These are phyloP conservation scores for Chloroclysta siterata DNA, from an alignment of 2,888 invertebrate genomes.

Conservation along the genomic window DNA sequence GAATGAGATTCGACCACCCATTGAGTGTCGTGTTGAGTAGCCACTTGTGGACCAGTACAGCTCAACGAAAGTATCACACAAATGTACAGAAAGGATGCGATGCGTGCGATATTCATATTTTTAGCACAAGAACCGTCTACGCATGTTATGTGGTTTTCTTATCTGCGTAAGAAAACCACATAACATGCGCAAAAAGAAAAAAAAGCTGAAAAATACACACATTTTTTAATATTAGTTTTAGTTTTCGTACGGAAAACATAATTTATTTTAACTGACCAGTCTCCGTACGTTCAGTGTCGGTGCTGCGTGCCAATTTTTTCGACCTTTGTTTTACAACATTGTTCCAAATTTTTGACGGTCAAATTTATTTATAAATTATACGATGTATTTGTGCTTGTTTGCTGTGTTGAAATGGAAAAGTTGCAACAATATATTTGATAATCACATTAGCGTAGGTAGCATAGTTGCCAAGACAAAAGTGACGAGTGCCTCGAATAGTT, in stretches of 20 bases:
- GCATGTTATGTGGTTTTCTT: not conserved
- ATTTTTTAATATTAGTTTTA: slow-evolving; percentile 48
- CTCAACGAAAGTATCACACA: slow-evolving; percentile 52
- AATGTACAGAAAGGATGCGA: not conserved
- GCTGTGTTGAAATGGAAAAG: slow-evolving; percentile 16
- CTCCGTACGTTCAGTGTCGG: slow-evolving; percentile 48
- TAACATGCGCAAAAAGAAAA: too few relatives aligned
- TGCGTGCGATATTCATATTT: not conserved
- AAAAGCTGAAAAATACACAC: too few relatives aligned
- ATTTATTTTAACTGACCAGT: slow-evolving; percentile 61
- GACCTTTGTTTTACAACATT: slow-evolving; percentile 72
- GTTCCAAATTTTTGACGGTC: slow-evolving; percentile 77
- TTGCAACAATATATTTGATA: slow-evolving; percentile 14
- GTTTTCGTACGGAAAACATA: slow-evolving; percentile 52
- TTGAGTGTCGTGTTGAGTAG: slow-evolving; percentile 63
- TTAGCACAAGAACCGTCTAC: not conserved
- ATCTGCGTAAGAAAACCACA: not conserved
- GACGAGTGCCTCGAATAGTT: slow-evolving; percentile 8
- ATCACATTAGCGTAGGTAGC: slow-evolving; percentile 9
- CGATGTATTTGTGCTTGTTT: slow-evolving; percentile 26
- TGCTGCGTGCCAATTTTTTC: slow-evolving; percentile 74
- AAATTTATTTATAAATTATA: slow-evolving; percentile 68
- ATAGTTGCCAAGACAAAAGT: slow-evolving; percentile 31
- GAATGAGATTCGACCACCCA: slow-evolving; percentile 78
- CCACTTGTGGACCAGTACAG: slow-evolving; percentile 52